phyloP scores from a whole-genome alignment of 2,888 invertebrate species.

The Thera obeliscata region DNA sequence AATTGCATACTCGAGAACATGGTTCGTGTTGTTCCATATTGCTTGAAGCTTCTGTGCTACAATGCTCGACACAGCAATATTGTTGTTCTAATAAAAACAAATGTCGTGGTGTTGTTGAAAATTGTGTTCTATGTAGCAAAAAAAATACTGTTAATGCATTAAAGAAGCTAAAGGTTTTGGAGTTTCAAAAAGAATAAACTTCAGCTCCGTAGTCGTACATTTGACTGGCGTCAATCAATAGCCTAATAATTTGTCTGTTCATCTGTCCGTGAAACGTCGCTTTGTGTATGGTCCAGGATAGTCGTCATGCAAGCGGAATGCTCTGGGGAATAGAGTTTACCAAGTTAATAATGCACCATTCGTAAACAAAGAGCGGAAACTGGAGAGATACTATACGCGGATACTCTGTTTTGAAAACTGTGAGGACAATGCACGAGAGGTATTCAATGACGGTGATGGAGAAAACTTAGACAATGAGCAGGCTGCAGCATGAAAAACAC shows the following conservation, averaged over 20 bases:
- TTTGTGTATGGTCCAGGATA: slow-evolving; percentile 37
- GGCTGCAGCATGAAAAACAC: neutral
- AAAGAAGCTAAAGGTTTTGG: too few species aligned
- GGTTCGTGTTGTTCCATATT: slow-evolving; percentile 23
- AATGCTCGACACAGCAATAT: slow-evolving; percentile 6
- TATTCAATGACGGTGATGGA: slow-evolving; percentile 32
- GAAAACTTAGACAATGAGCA: slow-evolving; percentile 2
- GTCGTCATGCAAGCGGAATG: slow-evolving; percentile 37
- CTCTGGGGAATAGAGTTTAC: slow-evolving; percentile 43
- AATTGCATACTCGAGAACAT: slow-evolving; percentile 36
- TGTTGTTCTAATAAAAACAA: slow-evolving; percentile 5
- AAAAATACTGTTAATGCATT: too few species aligned
- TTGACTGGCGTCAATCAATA: slow-evolving; percentile 7
- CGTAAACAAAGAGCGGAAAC: slow-evolving; percentile 44
- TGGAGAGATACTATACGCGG: slow-evolving; percentile 31
- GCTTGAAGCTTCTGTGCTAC: slow-evolving; percentile 18
- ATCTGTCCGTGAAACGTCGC: slow-evolving; percentile 28
- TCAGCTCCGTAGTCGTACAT: neutral
- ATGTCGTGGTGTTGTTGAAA: neutral
- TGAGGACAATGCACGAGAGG: slow-evolving; percentile 37
- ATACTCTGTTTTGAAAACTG: slow-evolving; percentile 39
- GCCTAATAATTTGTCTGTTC: slow-evolving; percentile 14
- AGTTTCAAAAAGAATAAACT: too few species aligned
- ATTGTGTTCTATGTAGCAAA: neutral
- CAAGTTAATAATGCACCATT: slow-evolving; percentile 42